Evolutionary conservation across 2,113 vertebrate species (phyloP).

Genomic region (Mandrillus leucophaeus): DNA sequence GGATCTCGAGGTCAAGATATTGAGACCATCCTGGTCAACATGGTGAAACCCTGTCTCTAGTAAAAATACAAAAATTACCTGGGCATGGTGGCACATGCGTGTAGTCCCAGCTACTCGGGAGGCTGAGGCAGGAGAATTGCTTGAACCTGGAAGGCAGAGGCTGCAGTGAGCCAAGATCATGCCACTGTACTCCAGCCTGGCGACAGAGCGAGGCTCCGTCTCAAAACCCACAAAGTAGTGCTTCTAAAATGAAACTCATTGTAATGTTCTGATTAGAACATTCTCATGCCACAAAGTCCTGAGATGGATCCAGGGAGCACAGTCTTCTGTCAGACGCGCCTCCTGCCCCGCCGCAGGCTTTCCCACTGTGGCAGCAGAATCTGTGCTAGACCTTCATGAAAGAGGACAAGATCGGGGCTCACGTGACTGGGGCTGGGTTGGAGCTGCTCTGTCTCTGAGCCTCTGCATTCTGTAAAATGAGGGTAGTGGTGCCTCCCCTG

Average conservation of each 20-base stretch:
- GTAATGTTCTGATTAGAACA: background rate
- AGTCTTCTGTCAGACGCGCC: background rate
- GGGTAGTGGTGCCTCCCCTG: background rate
- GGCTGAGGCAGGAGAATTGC: too few relatives aligned
- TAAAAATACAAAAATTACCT: too few relatives aligned
- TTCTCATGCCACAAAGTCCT: background rate
- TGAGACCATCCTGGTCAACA: too few relatives aligned
- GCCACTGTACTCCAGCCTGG: too few relatives aligned
- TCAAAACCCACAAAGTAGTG: too few relatives aligned
- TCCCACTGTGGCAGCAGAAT: background rate
- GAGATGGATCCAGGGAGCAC: background rate
- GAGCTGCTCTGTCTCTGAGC: background rate
- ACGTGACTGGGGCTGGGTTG: too few relatives aligned
- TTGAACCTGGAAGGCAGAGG: too few relatives aligned
- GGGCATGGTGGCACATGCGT: accelerated
- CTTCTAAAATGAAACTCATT: background rate
- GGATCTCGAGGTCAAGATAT: too few relatives aligned
- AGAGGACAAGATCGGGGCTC: background rate
- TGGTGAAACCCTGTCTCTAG: too few relatives aligned
- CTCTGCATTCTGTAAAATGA: background rate
- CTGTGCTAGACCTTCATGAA: background rate
- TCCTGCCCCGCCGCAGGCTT: background rate
- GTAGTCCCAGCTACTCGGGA: too few relatives aligned
- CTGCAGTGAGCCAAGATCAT: too few relatives aligned
- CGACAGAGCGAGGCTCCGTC: too few relatives aligned